Conservation (phyloP, 2,797 vertebrate genomes). For the Falco rusticolus region DNA sequence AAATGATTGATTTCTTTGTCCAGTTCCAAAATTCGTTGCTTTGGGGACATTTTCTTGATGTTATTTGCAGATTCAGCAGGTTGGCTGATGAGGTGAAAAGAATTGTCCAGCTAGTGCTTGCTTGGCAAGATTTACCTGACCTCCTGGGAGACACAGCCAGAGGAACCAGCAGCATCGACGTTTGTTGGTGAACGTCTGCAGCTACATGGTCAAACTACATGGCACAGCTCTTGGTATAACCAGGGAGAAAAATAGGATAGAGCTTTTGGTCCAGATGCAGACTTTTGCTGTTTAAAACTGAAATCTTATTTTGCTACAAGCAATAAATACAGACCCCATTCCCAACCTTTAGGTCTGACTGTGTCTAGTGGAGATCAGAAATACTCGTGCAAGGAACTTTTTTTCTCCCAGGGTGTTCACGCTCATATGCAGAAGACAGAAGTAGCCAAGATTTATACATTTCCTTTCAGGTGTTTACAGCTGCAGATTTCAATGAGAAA, state of each 20-base stretch:
- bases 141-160: background rate
- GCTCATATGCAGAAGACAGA: background rate
- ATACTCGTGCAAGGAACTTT: background rate
- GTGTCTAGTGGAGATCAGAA: background rate
- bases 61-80: constrained; percentile 39
- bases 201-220: background rate
- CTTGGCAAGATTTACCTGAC: background rate
- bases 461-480: constrained; percentile 18
- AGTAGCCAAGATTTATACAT: background rate
- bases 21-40: background rate
- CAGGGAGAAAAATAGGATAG: background rate
- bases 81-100: constrained; percentile 26
- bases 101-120: background rate
- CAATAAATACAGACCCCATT: background rate
- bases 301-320: background rate
- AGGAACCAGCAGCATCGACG: background rate
- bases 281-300: background rate
- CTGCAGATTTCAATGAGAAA: background rate
- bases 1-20: background rate
- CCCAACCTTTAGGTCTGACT: background rate
- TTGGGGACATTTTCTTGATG: constrained; percentile 17
- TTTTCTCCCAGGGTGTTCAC: background rate
- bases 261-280: background rate
- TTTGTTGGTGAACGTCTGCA: background rate
- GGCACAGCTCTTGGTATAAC: background rate